These are phyloP conservation scores for Ennomos quercinarius DNA, from an alignment of 2,888 invertebrate genomes.

Conservation along the genomic window DNA sequence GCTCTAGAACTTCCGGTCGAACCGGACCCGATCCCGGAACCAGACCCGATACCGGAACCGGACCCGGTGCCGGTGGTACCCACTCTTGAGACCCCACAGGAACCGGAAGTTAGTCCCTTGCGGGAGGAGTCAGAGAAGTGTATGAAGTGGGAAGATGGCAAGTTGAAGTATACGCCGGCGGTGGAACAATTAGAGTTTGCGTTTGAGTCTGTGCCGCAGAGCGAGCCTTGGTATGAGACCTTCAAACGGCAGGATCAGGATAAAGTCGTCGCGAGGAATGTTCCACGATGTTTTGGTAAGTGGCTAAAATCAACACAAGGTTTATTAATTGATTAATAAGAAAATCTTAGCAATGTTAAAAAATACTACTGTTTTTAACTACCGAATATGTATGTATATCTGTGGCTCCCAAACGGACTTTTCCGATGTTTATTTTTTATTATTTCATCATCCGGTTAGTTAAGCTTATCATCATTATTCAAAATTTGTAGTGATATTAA, in stretches of 20 bases:
- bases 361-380: no score
- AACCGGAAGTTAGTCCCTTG: conserved; percentile 54
- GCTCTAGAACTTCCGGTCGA: conserved; percentile 42
- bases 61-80: conserved; percentile 12
- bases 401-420: no score
- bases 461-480: no score
- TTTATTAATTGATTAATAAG: no score
- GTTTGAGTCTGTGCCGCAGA: conserved; percentile 90
- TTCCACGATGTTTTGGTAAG: conserved; percentile 85
- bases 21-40: conserved; percentile 46
- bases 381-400: no score
- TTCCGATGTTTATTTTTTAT: no score
- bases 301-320: neutral
- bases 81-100: conserved; percentile 21
- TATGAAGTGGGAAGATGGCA: conserved; percentile 80
- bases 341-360: no score
- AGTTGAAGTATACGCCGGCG: conserved; percentile 75
- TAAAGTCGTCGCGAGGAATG: conserved; percentile 86
- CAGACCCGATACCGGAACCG: conserved; percentile 66
- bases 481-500: neutral
- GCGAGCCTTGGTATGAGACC: conserved; percentile 92
- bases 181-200: conserved; percentile 89
- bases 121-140: conserved; percentile 68
- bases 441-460: no score
- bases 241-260: conserved; percentile 91